phyloP scores from a whole-genome alignment of 2,113 vertebrate genomes.

The Dipodomys ordii region DNA sequence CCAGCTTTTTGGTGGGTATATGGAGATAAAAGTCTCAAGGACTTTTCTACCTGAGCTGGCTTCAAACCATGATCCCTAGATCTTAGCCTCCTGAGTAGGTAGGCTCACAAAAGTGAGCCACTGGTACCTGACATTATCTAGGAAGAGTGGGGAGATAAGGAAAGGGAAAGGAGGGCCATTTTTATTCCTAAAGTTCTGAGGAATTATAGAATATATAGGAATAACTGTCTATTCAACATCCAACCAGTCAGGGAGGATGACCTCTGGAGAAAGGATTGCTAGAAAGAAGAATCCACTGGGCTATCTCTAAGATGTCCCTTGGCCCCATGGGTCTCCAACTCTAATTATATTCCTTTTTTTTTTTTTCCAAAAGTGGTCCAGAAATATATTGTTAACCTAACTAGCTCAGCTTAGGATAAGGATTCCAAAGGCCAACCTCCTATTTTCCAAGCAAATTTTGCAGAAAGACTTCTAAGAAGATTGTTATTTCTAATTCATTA shows the following conservation, averaged over 20 bases:
- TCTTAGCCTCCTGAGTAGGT: too few species aligned
- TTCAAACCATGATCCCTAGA: too few species aligned
- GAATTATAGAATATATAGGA: neutral
- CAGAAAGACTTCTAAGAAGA: neutral
- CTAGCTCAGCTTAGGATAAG: neutral
- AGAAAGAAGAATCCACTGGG: neutral
- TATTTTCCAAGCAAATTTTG: neutral
- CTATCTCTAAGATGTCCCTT: neutral
- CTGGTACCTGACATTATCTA: too few species aligned
- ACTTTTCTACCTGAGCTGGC: too few species aligned
- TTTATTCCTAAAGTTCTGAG: neutral
- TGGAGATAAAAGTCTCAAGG: too few species aligned
- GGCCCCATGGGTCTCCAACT: neutral
- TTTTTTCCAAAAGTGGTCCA: neutral
- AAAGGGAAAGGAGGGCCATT: neutral
- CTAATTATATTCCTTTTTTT: neutral
- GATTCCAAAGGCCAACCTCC: neutral
- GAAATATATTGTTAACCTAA: conserved; percentile 15
- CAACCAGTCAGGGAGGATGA: neutral
- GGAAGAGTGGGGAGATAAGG: too few species aligned
- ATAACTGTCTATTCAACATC: neutral
- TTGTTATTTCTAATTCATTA: neutral
- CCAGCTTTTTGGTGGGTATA: too few species aligned
- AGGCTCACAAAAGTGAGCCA: too few species aligned
- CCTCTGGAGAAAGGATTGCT: neutral